Percentiles rank a stretch among this genome's conserved stretches.
These are phyloP conservation scores for Drosophila anceps DNA, from an alignment of 2,888 invertebrate genomes.

Conservation along the genomic window DNA sequence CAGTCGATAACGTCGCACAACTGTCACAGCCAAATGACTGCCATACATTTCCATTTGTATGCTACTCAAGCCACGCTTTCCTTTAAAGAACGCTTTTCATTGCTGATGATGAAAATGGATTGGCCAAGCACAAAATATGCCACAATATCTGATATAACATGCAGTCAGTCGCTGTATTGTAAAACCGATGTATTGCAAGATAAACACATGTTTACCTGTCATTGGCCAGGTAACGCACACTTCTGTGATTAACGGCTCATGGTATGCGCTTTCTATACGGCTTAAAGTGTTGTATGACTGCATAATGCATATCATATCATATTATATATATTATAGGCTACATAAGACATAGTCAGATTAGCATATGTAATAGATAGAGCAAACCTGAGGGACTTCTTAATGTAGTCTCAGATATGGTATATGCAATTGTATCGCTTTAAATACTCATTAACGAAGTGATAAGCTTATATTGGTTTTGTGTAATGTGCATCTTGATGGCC, in stretches of 20 bases:
- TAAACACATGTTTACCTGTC: background rate
- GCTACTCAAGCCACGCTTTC: slow-evolving; percentile 1
- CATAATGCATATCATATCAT: too few species aligned
- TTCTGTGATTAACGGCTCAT: too few species aligned
- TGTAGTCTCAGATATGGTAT: too few species aligned
- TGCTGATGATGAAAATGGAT: background rate
- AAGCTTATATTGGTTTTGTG: too few species aligned
- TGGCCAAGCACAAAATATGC: background rate
- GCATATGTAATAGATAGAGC: too few species aligned
- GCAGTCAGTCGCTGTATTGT: background rate
- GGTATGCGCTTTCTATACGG: background rate
- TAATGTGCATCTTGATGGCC: too few species aligned
- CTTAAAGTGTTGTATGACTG: background rate
- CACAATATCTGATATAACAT: background rate
- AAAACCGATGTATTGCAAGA: background rate
- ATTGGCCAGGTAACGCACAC: background rate
- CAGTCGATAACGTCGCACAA: slow-evolving; percentile 16
- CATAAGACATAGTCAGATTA: too few species aligned
- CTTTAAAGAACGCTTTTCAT: slow-evolving; percentile 1
- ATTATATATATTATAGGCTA: too few species aligned
- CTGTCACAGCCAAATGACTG: slow-evolving; percentile 16
- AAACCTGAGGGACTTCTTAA: too few species aligned
- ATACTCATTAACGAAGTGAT: too few species aligned
- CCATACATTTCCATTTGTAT: slow-evolving; percentile 9
- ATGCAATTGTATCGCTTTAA: too few species aligned